Evolutionary conservation across 2,113 vertebrate genomes (phyloP), one percentile per base, ranked within the genome.

Genomic region (Vicugna pacos): DNA sequence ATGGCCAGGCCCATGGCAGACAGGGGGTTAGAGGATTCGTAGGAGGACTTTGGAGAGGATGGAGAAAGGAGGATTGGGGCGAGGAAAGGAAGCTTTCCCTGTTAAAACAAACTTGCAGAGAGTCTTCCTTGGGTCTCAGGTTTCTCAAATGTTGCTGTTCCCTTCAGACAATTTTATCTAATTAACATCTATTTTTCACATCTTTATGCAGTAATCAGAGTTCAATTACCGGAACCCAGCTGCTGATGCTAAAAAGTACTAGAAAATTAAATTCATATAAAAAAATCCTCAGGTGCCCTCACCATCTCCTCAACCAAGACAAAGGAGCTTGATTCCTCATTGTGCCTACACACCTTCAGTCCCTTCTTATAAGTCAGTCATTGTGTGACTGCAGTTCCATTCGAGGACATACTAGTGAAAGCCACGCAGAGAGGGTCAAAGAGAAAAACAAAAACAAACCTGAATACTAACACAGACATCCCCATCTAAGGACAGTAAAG

Each of bases 141-240:
- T 96, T 97, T 94, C 79, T 15, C 90, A 95, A 94, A 93, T 2
- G 2, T 86, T 96, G 67, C 86, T 93, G 13, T 97, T 96, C 92
- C 93, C 86, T 60, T 94, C 86, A 96, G 67, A 93, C 54, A 96
- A 97, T 97, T 94, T 96, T 92, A 97, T 95, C 96, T 97, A 97
- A 97, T 96, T 97, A 96, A 86, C 85, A 94, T 94, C 82, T 75
- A 89, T 96, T 95, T 97, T 93, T 95, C 95, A 86, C 82, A 89
- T 73, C 58, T 94, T 97, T 97, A 94, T 81, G 80, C 76, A 94
- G 67, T 75, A 97, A 98, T 97, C 93, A 97, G 77, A 32, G 52
- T 97, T 97, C 85, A 96, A 84, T 96, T 97, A 91, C 96, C 2
- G 0, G 91, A 97, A 96, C 82, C 86, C 91, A 97, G 95, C 82